Percentiles rank a stretch among this genome's conserved stretches.
Conservation (phyloP, 1,140 invertebrate genomes). For the Phortica variegata region DNA sequence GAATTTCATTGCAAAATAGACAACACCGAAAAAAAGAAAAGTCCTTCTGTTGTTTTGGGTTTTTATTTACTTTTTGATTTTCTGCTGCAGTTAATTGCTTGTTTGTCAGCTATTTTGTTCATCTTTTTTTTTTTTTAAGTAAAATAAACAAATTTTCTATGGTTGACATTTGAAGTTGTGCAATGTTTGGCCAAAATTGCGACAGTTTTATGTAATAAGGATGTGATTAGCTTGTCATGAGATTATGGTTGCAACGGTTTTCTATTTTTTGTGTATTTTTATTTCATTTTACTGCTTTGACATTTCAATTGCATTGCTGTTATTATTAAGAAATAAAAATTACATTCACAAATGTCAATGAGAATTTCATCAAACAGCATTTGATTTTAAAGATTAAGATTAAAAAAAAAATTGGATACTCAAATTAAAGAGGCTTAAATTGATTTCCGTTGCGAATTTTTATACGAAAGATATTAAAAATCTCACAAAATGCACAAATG, state of each 20-base stretch:
- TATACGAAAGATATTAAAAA: background rate
- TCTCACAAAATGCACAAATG: background rate
- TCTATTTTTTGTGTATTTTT: background rate
- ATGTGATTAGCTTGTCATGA: slow-evolving; percentile 27
- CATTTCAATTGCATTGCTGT: background rate
- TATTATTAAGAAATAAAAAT: background rate
- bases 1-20: no score
- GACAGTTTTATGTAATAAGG: slow-evolving; percentile 44
- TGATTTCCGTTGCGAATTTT: no score
- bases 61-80: slow-evolving; percentile 50
- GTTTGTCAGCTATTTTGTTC: slow-evolving; percentile 33
- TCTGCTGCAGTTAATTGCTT: slow-evolving; percentile 45
- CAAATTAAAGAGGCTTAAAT: no score
- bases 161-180: no score
- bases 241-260: background rate
- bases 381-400: background rate
- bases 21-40: no score
- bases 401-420: background rate
- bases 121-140: slow-evolving; percentile 11
- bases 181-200: slow-evolving; percentile 23
- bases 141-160: slow-evolving; percentile 36
- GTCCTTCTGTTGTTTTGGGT: slow-evolving; percentile 21
- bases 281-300: background rate
- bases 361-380: no score
- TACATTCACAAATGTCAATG: no score